Evolutionary conservation across 2,888 invertebrate species (phyloP).

Genomic region (Vannuccia rotundouncinata): DNA sequence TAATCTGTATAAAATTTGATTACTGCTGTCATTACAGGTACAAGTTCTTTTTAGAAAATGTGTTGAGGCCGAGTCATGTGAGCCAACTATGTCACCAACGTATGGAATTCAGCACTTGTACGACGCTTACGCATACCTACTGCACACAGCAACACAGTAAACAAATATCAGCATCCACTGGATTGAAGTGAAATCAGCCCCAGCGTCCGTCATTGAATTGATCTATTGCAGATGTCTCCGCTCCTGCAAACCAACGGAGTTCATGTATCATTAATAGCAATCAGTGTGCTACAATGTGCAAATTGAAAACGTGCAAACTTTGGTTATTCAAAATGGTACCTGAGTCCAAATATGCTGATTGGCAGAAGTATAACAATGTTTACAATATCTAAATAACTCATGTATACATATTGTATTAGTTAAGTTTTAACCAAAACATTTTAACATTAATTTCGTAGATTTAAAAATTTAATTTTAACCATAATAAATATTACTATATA

Average conservation of each 20-base stretch:
- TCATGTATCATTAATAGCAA: slow-evolving; percentile 11
- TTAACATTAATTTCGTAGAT: too few species aligned
- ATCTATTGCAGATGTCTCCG: slow-evolving; percentile 16
- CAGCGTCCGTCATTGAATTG: slow-evolving; percentile 1
- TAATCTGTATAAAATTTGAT: neutral
- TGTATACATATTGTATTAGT: too few species aligned
- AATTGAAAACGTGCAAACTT: slow-evolving; percentile 21
- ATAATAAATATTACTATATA: too few species aligned
- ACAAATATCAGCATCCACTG: neutral
- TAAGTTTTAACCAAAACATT: too few species aligned
- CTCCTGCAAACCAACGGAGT: slow-evolving; percentile 2
- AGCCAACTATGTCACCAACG: neutral
- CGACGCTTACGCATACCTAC: neutral
- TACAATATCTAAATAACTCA: too few species aligned
- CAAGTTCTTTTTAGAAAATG: slow-evolving; percentile 17
- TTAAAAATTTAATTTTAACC: too few species aligned
- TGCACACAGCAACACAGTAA: neutral
- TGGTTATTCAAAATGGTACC: too few species aligned
- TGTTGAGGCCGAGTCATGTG: neutral
- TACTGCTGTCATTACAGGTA: slow-evolving; percentile 1
- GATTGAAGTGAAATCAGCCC: neutral
- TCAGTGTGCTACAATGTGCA: neutral
- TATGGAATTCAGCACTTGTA: slow-evolving; percentile 4
- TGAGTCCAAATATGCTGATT: too few species aligned
- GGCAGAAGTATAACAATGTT: too few species aligned